Evolutionary conservation across 2,113 vertebrate species (phyloP).

Genomic region (Pelodiscus sinensis): DNA sequence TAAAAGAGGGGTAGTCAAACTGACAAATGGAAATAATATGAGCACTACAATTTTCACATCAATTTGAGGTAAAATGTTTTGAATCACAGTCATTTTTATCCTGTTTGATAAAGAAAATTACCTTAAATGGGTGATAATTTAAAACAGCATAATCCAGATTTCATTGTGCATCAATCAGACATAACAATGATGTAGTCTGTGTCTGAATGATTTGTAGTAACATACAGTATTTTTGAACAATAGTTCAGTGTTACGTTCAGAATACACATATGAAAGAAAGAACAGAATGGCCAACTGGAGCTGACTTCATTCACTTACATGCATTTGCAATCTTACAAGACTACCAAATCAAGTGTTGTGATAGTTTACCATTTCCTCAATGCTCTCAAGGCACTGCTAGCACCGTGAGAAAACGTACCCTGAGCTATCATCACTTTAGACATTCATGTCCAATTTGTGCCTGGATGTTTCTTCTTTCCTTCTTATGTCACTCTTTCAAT

Average conservation of each 20-base stretch:
- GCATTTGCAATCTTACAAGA: neutral
- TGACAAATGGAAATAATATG: conserved; percentile 74
- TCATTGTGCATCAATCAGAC: conserved; percentile 51
- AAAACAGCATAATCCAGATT: conserved; percentile 65
- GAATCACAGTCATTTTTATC: conserved; percentile 75
- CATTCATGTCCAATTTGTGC: neutral
- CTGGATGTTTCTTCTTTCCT: neutral
- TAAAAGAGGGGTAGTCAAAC: conserved; percentile 53
- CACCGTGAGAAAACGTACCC: neutral
- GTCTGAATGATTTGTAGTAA: conserved; percentile 43
- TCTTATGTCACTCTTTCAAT: neutral
- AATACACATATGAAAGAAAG: neutral
- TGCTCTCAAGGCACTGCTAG: neutral
- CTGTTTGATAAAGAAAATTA: conserved; percentile 72
- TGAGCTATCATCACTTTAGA: neutral
- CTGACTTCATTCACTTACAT: neutral
- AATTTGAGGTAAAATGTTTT: conserved; percentile 74
- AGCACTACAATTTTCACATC: conserved; percentile 73
- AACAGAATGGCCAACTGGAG: neutral
- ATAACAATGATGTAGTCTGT: neutral
- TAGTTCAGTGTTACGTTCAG: conserved; percentile 13
- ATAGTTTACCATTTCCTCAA: neutral
- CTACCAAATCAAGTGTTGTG: neutral
- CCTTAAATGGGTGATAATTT: conserved; percentile 71
- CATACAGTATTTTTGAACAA: conserved; percentile 14